Percentiles rank a stretch among this genome's conserved stretches.
phyloP scores from a whole-genome alignment of 2,113 vertebrate species.

The Pedetes capensis region DNA sequence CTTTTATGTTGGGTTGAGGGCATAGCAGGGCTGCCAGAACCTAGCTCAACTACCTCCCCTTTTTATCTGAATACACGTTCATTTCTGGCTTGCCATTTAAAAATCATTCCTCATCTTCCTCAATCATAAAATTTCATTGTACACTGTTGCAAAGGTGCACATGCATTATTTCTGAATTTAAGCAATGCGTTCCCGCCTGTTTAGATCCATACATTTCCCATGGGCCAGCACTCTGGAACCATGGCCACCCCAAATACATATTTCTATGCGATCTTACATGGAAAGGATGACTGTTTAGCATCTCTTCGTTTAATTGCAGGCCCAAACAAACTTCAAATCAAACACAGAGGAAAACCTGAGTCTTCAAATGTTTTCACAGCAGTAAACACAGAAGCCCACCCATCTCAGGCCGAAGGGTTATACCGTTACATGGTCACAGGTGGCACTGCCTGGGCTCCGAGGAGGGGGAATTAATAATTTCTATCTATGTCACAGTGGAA shows the following conservation, averaged over 20 bases:
- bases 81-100: conserved; percentile 47
- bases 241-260: not conserved
- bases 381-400: not conserved
- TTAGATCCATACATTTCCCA: conserved; percentile 16
- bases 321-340: conserved; percentile 54
- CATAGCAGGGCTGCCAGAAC: conserved; percentile 53
- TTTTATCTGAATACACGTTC: conserved; percentile 8
- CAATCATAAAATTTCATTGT: conserved; percentile 51
- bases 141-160: not conserved
- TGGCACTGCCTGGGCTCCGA: not conserved
- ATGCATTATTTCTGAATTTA: conserved; percentile 47
- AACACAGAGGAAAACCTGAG: not conserved
- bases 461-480: not conserved
- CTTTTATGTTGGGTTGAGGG: conserved; percentile 21
- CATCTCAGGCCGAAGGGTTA: not conserved
- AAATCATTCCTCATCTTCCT: conserved; percentile 41
- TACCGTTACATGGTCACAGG: not conserved
- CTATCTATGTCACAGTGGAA: not conserved
- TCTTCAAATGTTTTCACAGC: not conserved
- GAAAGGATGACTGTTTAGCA: not conserved
- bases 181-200: conserved; percentile 35
- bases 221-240: not conserved
- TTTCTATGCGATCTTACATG: not conserved
- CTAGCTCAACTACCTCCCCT: not conserved
- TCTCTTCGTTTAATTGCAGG: not conserved